Evolutionary conservation across 92 coral and sea anemone genomes (phyloP), one percentile per base, ranked within the genome.

Genomic region (Umimayanthus chanpuru): DNA sequence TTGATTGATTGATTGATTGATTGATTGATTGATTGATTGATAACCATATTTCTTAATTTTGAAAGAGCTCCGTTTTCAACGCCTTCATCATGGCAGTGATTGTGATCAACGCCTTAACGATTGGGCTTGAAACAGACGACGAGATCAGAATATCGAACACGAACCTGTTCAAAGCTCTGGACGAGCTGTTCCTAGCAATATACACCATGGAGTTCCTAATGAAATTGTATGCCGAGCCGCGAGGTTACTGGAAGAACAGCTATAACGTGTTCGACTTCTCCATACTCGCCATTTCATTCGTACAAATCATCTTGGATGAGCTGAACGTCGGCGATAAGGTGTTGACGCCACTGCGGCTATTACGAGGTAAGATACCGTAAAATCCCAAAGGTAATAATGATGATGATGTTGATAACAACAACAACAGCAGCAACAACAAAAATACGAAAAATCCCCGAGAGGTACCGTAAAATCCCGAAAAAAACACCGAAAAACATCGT

Each of bases 191-290:
- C 86, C 92, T 97, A 53, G 90, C 99, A 2, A 88, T 97, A 49
- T 97, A 97, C 94, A 97, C 99, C 66, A 93, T 97, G 92, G 99
- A 97, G 85, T 97, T 95, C 88, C 58, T 97, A 23, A 85, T 97
- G 93, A 97, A 97, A 81, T 70, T 97, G 56, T 97, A 97, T 80
- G 97, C 99, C 5, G 99, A 97, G 50, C 98, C 98, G 8, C 77
- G 79, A 16, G 94, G 94, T 11, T 97, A 97, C 86, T 97, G 99
- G 99, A 92, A 92, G 76, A 97, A 98, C 91, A 97, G 99, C 76
- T 97, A 97, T 67, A 97, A 97, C 77, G 93, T 91, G 36, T 97
- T 97, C 89, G 99, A 97, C 79, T 92, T 97, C 87, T 88, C 95
- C 39, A 97, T 97, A 26, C 88, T 97, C 80, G 89, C 90, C 21